Conservation (phyloP, 2,113 vertebrate genomes). For the Cyprichromis sp. region DNA sequence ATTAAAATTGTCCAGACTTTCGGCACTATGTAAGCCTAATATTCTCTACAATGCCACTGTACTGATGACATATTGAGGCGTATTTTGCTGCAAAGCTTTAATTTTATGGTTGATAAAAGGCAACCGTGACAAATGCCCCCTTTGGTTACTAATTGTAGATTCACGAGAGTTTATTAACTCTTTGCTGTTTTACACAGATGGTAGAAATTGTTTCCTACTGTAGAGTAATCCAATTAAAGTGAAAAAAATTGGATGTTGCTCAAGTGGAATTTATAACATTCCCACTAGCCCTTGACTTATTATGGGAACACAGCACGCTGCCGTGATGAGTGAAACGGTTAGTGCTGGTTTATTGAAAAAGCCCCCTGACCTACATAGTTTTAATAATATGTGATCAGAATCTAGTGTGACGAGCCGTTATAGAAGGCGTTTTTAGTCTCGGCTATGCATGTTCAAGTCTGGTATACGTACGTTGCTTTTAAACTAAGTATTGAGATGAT, state of each 20-base stretch:
- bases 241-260: slow-evolving; percentile 6
- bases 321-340: background rate
- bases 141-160: slow-evolving; percentile 7
- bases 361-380: background rate
- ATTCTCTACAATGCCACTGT: background rate
- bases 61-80: background rate
- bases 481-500: background rate
- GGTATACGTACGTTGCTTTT: background rate
- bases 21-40: background rate
- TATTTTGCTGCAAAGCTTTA: background rate
- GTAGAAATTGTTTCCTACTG: slow-evolving; percentile 5
- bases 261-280: slow-evolving; percentile 23
- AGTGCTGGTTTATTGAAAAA: background rate
- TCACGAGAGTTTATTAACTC: background rate
- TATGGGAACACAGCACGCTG: background rate
- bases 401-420: background rate
- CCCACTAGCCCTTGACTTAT: background rate
- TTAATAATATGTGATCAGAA: background rate
- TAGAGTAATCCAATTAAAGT: slow-evolving; percentile 9
- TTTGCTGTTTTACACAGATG: slow-evolving; percentile 26
- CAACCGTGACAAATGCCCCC: background rate
- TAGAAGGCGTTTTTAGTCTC: background rate
- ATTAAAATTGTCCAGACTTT: slow-evolving; percentile 21
- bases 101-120: background rate
- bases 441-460: background rate